Percentiles rank a stretch among this genome's conserved stretches.
Evolutionary conservation across 1,140 invertebrate genomes (phyloP).

Genomic region (Delia radicum): DNA sequence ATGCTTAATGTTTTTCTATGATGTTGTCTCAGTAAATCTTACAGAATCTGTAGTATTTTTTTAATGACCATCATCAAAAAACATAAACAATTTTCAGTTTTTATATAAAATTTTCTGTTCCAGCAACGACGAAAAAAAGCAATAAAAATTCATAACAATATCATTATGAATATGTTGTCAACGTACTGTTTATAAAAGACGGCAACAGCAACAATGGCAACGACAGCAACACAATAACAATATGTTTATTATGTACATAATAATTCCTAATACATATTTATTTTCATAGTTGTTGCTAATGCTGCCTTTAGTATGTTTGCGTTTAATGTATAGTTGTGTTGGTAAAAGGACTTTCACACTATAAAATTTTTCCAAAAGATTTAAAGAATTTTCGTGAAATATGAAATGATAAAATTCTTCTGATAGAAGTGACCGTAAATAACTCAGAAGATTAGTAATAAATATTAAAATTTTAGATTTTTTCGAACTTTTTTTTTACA

Average conservation of each 20-base stretch:
- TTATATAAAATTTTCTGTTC: background rate
- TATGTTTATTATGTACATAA: slow-evolving; percentile 24
- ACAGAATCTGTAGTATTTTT: slow-evolving; percentile 14
- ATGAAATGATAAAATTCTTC: too few relatives aligned
- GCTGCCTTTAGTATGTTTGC: background rate
- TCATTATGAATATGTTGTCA: slow-evolving; percentile 28
- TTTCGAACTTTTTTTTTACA: too few relatives aligned
- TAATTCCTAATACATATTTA: slow-evolving; percentile 10
- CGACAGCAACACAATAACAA: slow-evolving; percentile 38
- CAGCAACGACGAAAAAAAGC: slow-evolving; percentile 2
- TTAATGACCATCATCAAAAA: slow-evolving; percentile 21
- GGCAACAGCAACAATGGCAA: slow-evolving; percentile 24
- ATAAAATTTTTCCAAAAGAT: too few relatives aligned
- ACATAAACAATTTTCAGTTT: slow-evolving; percentile 21
- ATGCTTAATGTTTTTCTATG: slow-evolving; percentile 1
- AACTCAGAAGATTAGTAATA: background rate
- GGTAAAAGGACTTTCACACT: too few relatives aligned
- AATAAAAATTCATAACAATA: slow-evolving; percentile 33
- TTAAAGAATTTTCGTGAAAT: too few relatives aligned
- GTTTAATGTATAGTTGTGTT: too few relatives aligned
- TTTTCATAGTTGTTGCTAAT: background rate
- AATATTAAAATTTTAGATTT: too few relatives aligned
- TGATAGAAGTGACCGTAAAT: background rate
- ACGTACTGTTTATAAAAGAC: slow-evolving; percentile 24
- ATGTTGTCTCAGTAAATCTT: slow-evolving; percentile 16